Conservation (phyloP, 2,888 invertebrate species). For the Mesopsocus fuscifrons region DNA sequence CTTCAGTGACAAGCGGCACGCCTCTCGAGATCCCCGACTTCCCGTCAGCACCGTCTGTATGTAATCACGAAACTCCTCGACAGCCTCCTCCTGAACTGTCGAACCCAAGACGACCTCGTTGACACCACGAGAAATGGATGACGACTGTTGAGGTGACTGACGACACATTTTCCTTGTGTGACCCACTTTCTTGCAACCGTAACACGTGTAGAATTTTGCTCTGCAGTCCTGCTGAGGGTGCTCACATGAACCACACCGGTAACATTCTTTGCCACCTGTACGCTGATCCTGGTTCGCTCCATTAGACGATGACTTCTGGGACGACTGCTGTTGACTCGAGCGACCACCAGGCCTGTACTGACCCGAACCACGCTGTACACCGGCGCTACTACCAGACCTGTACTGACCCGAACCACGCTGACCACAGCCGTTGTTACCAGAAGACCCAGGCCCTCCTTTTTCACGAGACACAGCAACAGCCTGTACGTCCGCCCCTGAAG, state of each 20-base stretch:
- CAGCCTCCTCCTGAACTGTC: not conserved
- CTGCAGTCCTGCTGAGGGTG: not conserved
- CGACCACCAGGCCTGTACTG: no score
- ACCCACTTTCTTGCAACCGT: not conserved
- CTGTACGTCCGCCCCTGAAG: no score
- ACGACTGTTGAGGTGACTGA: not conserved
- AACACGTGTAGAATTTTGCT: not conserved
- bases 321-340: no score
- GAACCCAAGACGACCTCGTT: not conserved
- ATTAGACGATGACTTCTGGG: no score
- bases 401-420: no score
- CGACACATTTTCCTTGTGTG: not conserved
- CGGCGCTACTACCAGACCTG: no score
- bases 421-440: no score
- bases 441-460: no score
- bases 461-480: no score
- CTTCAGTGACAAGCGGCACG: not conserved
- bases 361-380: no score
- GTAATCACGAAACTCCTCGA: no score
- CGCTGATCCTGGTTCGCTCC: no score
- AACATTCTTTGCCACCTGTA: slow-evolving; percentile 1
- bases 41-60: not conserved
- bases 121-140: not conserved
- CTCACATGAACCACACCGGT: not conserved
- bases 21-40: not conserved